Base-by-base conservation (phyloP, 2,888 invertebrate genomes). In the Drosophila algonquin region DNA sequence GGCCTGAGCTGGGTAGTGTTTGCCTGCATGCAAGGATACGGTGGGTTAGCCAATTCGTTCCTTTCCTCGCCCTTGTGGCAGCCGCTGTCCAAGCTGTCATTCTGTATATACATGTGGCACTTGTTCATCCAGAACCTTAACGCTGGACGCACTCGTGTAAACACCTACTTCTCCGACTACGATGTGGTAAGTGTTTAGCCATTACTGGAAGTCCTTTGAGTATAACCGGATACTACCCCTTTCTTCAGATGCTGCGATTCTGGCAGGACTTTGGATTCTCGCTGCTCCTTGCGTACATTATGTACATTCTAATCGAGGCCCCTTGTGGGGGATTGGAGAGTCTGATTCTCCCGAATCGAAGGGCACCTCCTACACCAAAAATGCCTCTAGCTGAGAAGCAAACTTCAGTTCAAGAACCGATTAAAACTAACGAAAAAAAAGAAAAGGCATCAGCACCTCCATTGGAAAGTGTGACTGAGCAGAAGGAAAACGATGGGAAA, bases 1-100 rank as follows among this genome's bases (percentile, higher is more conserved):
- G 82, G 79, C 3, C 32, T 91, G 3, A 82, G 89, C 10, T 90
- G 90, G 90, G 73, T 90, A 30, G 89, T 90, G 1, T 90, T 87
- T 55, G 89, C 89, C 35, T 91, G 91, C 57, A 68, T 81, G 56
- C 67, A 85, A 4, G 90, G 90, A 8, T 89, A 87, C 51, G 90
- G 88, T 0, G 90, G 90, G 1, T 54, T 75, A 53, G 76, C 80
- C 16, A 84, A 89, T 68, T 70, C 63, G 3, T 79, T 90, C 53
- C 76, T 90, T 3, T 84, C 85, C 3, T 80, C 79, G 69, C 64
- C 79, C 0, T 69, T 85, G 21, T 90, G 90, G 89, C 82, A 87
- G 47, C 89, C 89, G 0, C 65, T 90, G 10, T 76, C 81, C 0
- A 79, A 79, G 21, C 61, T 90, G 3, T 86, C 88, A 6, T 90